A percentile compares a stretch with the other conserved stretches of the same genome.
phyloP scores from a whole-genome alignment of 2,797 vertebrate genomes.

The Lateolabrax maculatus region DNA sequence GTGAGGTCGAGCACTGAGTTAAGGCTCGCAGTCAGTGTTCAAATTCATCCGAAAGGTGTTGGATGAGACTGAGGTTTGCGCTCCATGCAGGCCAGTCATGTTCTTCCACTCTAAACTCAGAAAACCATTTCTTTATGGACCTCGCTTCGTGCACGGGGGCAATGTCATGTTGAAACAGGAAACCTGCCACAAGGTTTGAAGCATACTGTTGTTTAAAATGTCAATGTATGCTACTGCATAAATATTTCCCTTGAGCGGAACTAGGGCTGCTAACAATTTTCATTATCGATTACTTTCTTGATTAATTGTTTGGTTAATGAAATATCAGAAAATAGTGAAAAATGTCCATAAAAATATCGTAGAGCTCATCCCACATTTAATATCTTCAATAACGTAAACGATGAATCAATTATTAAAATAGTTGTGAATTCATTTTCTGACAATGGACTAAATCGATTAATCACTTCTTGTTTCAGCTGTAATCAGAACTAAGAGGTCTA shows the following conservation, averaged over 20 bases:
- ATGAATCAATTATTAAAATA: not conserved
- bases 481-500: not conserved
- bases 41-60: slow-evolving; percentile 10
- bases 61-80: slow-evolving; percentile 3
- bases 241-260: too few relatives aligned
- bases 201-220: too few relatives aligned
- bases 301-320: not conserved
- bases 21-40: not conserved
- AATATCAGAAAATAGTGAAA: not conserved
- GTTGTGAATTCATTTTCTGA: not conserved
- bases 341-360: not conserved
- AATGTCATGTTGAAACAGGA: too few relatives aligned
- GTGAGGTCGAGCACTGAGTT: not conserved
- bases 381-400: not conserved
- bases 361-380: not conserved
- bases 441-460: not conserved
- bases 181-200: not conserved
- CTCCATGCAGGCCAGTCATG: not conserved
- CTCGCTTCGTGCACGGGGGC: not conserved
- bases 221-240: not conserved
- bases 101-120: slow-evolving; percentile 11
- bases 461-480: not conserved
- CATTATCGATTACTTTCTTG: not conserved
- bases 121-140: slow-evolving; percentile 9
- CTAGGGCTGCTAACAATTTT: not conserved